Percentiles rank a stretch among this genome's conserved stretches.
Evolutionary conservation across 1,140 invertebrate species (phyloP).

Genomic region (Brachionus rotundiformis): DNA sequence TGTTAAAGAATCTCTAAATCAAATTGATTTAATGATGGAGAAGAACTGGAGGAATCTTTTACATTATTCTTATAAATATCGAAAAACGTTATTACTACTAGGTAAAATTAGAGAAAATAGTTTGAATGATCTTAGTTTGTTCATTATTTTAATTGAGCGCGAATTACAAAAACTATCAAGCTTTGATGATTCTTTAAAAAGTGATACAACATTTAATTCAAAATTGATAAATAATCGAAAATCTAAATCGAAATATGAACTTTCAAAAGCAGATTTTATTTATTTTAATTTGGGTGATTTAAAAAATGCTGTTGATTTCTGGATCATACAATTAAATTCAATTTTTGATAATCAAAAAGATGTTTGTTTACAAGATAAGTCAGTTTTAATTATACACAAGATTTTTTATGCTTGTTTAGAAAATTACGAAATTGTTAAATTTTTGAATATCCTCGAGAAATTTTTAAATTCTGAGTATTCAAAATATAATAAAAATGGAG

Average conservation of each 20-base stretch:
- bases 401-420: conserved; percentile 59
- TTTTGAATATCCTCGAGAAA: conserved; percentile 58
- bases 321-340: conserved; percentile 57
- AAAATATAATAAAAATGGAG: neutral
- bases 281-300: conserved; percentile 56
- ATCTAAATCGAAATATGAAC: neutral
- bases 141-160: neutral
- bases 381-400: conserved; percentile 57
- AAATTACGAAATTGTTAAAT: conserved; percentile 56
- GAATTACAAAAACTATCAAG: neutral
- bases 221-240: neutral
- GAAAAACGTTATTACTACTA: neutral
- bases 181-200: neutral
- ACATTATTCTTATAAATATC: neutral
- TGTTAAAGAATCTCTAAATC: neutral
- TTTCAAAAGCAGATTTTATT: neutral
- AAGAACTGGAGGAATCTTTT: conserved; percentile 33
- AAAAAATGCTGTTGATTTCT: conserved; percentile 58
- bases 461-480: conserved; percentile 53
- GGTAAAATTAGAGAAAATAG: neutral
- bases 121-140: neutral
- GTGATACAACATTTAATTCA: neutral
- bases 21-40: neutral
- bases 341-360: conserved; percentile 53
- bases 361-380: conserved; percentile 51